phyloP scores from a whole-genome alignment of 2,888 invertebrate species.

The Eupeodes latifasciatus region DNA sequence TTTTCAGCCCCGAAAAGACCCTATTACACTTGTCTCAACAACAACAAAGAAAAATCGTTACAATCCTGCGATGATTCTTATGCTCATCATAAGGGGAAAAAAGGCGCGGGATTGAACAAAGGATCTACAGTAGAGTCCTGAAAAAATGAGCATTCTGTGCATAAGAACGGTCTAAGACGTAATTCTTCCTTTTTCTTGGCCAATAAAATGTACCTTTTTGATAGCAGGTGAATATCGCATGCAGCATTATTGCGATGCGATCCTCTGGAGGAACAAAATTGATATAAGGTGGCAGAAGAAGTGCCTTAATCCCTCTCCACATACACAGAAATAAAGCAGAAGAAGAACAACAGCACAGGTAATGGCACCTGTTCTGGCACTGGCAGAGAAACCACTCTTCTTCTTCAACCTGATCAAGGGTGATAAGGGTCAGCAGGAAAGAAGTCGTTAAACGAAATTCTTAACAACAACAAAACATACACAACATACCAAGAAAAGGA shows the following conservation, averaged over 20 bases:
- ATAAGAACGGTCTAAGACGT: not conserved
- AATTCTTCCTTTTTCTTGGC: slow-evolving; percentile 14
- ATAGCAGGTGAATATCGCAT: slow-evolving; percentile 74
- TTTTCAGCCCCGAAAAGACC: slow-evolving; percentile 1
- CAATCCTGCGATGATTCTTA: slow-evolving; percentile 31
- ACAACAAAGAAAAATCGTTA: slow-evolving; percentile 33
- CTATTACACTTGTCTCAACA: slow-evolving; percentile 71
- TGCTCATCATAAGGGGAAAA: slow-evolving; percentile 25
- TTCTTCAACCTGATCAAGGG: slow-evolving; percentile 63
- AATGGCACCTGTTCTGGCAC: slow-evolving; percentile 73
- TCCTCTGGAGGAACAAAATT: slow-evolving; percentile 14
- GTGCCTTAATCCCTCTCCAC: slow-evolving; percentile 58
- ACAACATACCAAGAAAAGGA: not conserved
- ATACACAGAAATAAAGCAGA: slow-evolving; percentile 39
- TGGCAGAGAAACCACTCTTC: slow-evolving; percentile 50
- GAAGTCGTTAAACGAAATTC: slow-evolving; percentile 70
- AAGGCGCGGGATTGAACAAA: slow-evolving; percentile 67
- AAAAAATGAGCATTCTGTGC: slow-evolving; percentile 34
- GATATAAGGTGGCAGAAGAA: slow-evolving; percentile 68
- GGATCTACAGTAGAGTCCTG: slow-evolving; percentile 61
- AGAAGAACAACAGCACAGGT: slow-evolving; percentile 49
- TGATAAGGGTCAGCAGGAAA: slow-evolving; percentile 76
- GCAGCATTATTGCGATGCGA: slow-evolving; percentile 44
- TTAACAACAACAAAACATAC: slow-evolving; percentile 15
- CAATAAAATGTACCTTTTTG: slow-evolving; percentile 37